Evolutionary conservation across 2,888 invertebrate genomes (phyloP), one percentile per base, ranked within the genome.

Genomic region (Zygothrica quintamaculata): DNA sequence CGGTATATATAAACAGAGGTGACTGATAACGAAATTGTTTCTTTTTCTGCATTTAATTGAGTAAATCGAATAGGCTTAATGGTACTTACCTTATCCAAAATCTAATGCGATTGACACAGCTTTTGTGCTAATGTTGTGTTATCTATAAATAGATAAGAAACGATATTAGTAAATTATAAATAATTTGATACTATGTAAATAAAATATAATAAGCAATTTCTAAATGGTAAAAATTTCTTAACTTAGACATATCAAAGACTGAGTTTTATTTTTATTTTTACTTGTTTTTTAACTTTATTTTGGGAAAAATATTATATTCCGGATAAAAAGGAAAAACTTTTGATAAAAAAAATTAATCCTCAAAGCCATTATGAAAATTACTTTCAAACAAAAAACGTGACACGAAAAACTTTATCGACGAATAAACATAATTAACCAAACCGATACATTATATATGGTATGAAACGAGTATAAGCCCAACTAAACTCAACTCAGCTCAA

Each of bases 371-470:
- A 53, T 25, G 39, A 26, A 58, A 75, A 75, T 70, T 46, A 75
- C 56, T 74, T 74, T 75, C 53, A 25, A 50, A 70, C 75, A 70
- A 65, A 61, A 60, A 73, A 76, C 65, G 68, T 76, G 77, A 64
- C 77, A 68, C 26, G 31, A 42, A 76, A 74, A 74, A 73, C 67
- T 77, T 74, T 65, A 76, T 76, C 69, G 62, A 42, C 61, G 9
- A 65, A 57, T 74, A 73, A 68, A 73, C 61, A 76, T 74, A 74
- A 74, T 74, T 77, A 77, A 55, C 46, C 37, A 52, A 56, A 59
- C 55, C 61, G 66, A 55, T 36, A 52, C 33, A 33, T 39, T 22
- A 22, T 5, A 3, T 5, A 22, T 22, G 18, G 18, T n/a, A n/a
- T n/a, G n/a, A 22, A 5, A 22, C 18, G n/a, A 22, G 18, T 22